Evolutionary conservation across 1,140 invertebrate genomes (phyloP), one percentile per base, ranked within the genome.

Genomic region (Drosophila novamexicana): DNA sequence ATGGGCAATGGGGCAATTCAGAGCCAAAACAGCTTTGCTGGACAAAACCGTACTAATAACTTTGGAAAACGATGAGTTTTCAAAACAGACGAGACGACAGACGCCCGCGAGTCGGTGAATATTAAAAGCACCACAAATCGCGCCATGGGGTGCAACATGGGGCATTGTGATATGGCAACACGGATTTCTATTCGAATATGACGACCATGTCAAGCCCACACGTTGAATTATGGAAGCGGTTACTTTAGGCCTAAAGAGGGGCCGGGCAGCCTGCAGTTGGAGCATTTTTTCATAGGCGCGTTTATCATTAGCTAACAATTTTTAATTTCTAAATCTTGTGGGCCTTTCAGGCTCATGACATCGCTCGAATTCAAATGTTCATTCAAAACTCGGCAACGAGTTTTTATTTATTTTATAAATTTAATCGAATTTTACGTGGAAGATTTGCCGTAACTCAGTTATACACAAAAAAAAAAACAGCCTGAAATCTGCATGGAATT

Each of bases 101-200:
- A 34, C 10, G 36, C 37, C 32, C 42, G 22, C 57, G 63, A 75
- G 77, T 56, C 84, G 84, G 84, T 88, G 80, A 75, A 89, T 88
- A 88, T 88, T 79, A 88, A 88, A 88, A 83, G 83, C 84, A 89
- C 22, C 80, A 89, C 83, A 89, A 83, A 77, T 75, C 84, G 77
- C 83, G 59, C 83, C 81, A 76, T 71, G 79, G 83, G 79, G 79
- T 77, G 74, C 77, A 73, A 71, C 57, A 65, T 49, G 37, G 22
- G 22, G 22, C 42, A 37, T 29, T 50, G 37, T 18, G 39, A 45
- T 53, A 54, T 47, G 62, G 64, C 61, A 50, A 63, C 49, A 36
- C 37, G 16, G 56, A 44, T 68, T 56, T 53, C 9, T 12, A 29
- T 44, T 74, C 63, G 70, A 59, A 63, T 73, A 29, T 66, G 75